phyloP scores from a whole-genome alignment of 2,797 vertebrate species.

The Gymnothorax reevesii region DNA sequence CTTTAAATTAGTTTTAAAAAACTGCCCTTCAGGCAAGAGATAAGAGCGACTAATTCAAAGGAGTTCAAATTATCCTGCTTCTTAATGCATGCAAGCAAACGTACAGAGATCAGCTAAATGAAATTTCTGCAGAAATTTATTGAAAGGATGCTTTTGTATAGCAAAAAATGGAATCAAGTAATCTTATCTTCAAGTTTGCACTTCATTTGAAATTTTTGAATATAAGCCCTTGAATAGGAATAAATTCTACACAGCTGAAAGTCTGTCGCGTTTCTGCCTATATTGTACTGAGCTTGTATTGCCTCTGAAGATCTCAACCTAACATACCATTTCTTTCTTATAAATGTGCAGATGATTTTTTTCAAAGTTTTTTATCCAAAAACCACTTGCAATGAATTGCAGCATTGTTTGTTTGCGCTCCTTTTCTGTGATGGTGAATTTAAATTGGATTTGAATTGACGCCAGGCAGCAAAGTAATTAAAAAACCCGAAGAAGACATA shows the following conservation, averaged over 20 bases:
- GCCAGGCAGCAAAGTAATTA: not conserved
- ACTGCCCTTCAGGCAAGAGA: constrained; percentile 46
- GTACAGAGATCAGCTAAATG: constrained; percentile 6
- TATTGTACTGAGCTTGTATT: not conserved
- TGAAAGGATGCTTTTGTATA: not conserved
- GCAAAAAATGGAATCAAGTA: not conserved
- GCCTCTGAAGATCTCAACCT: not conserved
- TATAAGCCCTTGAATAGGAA: not conserved
- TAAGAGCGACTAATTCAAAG: constrained; percentile 66
- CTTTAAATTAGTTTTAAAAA: constrained; percentile 30
- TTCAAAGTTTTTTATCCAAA: not conserved
- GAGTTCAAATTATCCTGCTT: constrained; percentile 61
- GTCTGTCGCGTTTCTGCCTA: too few species aligned
- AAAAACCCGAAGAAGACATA: constrained; percentile 1
- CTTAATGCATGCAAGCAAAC: constrained; percentile 51
- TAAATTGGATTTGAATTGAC: constrained; percentile 10
- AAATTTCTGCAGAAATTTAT: not conserved
- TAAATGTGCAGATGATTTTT: not conserved
- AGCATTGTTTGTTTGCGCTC: not conserved
- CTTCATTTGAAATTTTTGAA: not conserved
- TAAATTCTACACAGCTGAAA: not conserved
- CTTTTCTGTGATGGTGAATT: constrained; percentile 2
- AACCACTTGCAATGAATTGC: not conserved
- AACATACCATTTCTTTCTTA: not conserved
- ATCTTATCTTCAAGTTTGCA: not conserved